These are phyloP conservation scores for Falco punctatus DNA, from an alignment of 2,113 vertebrate genomes.

Conservation along the genomic window DNA sequence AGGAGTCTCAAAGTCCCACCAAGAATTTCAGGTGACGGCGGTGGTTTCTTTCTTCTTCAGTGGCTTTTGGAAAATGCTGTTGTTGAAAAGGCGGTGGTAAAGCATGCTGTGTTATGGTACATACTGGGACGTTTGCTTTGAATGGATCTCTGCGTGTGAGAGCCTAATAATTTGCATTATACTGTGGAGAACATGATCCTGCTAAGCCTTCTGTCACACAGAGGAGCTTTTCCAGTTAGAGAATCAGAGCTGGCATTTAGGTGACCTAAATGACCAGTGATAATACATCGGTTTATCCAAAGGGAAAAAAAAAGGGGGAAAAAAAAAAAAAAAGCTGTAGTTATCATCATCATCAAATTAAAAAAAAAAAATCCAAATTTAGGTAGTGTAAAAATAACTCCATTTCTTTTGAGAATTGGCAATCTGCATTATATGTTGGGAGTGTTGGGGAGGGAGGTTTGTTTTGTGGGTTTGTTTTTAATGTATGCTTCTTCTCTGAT, in stretches of 20 bases:
- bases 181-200: neutral
- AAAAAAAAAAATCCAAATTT: neutral
- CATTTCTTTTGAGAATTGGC: neutral
- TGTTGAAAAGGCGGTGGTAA: neutral
- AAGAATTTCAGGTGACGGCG: neutral
- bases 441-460: neutral
- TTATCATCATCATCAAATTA: neutral
- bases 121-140: neutral
- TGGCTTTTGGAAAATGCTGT: neutral
- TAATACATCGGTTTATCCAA: neutral
- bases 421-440: neutral
- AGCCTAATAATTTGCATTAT: neutral
- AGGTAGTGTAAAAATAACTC: neutral
- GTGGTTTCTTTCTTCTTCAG: neutral
- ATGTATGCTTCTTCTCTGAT: neutral
- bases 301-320: neutral
- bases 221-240: neutral
- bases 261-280: slow-evolving; percentile 55
- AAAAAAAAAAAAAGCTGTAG: neutral
- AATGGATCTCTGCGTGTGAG: neutral
- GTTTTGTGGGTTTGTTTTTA: neutral
- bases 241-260: slow-evolving; percentile 19
- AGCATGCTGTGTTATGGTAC: neutral
- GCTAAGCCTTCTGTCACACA: slow-evolving; percentile 18
- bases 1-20: neutral